Evolutionary conservation across 2,888 invertebrate species (phyloP).

Genomic region (Agriopis marginaria): DNA sequence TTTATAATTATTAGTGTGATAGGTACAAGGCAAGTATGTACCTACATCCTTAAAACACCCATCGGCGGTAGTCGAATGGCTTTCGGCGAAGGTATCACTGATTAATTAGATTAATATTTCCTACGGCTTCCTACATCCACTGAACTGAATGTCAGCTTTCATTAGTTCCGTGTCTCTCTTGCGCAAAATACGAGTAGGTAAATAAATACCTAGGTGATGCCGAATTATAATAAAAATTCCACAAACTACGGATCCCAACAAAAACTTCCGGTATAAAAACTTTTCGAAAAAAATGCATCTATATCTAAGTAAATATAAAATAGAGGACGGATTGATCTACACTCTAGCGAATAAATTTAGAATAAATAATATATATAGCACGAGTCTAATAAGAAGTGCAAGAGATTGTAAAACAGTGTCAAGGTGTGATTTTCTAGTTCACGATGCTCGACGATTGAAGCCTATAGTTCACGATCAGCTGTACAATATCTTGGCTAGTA

Average conservation of each 20-base stretch:
- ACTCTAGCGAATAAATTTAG: not conserved
- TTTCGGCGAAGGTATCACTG: conserved; percentile 43
- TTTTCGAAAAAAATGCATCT: not conserved
- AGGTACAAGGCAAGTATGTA: not conserved
- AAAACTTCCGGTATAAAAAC: conserved; percentile 57
- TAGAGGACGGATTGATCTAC: not conserved
- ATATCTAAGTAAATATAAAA: not conserved
- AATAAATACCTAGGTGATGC: conserved; percentile 54
- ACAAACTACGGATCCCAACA: conserved; percentile 61
- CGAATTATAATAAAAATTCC: conserved; percentile 57
- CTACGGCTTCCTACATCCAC: conserved; percentile 71
- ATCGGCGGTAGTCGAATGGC: conserved; percentile 11
- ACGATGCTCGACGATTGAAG: not conserved
- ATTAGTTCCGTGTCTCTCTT: conserved; percentile 43
- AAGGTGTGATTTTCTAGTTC: conserved; percentile 24
- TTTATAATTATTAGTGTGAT: not conserved
- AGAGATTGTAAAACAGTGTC: conserved; percentile 17
- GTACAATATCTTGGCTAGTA: not conserved
- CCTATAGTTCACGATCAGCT: conserved; percentile 27
- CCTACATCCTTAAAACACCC: conserved; percentile 1
- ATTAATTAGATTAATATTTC: conserved; percentile 79
- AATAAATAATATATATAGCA: not conserved
- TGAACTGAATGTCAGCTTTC: conserved; percentile 47
- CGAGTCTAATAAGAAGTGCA: not conserved
- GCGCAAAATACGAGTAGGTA: conserved; percentile 30